Evolutionary conservation across 2,113 vertebrate species (phyloP).

Genomic region (Elanoides forficatus): DNA sequence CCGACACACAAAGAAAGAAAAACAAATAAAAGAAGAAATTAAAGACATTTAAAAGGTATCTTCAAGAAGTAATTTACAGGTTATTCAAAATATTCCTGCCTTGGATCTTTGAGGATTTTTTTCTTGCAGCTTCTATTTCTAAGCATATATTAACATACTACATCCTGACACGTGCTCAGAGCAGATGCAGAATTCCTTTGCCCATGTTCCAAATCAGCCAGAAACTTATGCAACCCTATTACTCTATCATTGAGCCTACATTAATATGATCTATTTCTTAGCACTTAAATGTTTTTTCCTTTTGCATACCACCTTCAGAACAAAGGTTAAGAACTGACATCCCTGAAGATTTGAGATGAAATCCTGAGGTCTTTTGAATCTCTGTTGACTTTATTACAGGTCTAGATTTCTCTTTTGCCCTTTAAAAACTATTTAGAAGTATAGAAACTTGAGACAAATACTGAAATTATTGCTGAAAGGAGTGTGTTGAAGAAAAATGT

Average conservation of each 20-base stretch:
- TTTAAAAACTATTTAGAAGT: not conserved
- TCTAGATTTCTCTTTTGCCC: not conserved
- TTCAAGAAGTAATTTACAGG: not conserved
- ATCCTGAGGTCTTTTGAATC: not conserved
- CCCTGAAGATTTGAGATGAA: not conserved
- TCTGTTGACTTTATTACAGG: not conserved
- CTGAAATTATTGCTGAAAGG: not conserved
- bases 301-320: not conserved
- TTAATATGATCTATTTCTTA: not conserved
- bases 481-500: not conserved
- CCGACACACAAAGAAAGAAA: not conserved
- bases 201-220: not conserved
- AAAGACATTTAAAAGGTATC: not conserved
- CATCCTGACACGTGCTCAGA: not conserved
- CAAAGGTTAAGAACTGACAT: not conserved
- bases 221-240: not conserved
- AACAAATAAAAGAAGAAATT: not conserved
- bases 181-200: not conserved
- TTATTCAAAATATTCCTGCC: not conserved
- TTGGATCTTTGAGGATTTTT: not conserved
- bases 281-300: not conserved
- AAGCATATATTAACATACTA: not conserved
- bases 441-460: not conserved
- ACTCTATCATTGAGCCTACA: not conserved
- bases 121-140: not conserved